Percentiles rank a stretch among this genome's conserved stretches.
phyloP scores from a whole-genome alignment of 2,113 vertebrate genomes.

The Girardinichthys multiradiatus region DNA sequence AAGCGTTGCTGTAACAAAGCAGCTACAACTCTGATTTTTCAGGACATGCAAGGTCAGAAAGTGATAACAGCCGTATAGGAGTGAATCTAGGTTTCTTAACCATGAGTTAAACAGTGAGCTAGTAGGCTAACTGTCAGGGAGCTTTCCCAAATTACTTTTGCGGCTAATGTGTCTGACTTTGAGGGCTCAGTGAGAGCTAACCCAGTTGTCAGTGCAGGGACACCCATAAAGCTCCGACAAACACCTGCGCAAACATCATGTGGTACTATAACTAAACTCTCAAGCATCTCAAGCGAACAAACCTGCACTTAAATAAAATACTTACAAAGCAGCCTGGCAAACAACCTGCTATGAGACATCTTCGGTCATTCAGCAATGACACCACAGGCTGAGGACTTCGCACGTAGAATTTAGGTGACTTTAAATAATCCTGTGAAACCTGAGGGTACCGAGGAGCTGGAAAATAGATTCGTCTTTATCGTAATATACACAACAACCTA shows the following conservation, averaged over 20 bases:
- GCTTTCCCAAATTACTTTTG: neutral
- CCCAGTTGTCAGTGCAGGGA: slow-evolving; percentile 1
- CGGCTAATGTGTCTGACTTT: slow-evolving; percentile 41
- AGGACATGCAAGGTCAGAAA: neutral
- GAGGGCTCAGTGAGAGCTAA: slow-evolving; percentile 33
- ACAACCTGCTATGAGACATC: slow-evolving; percentile 82
- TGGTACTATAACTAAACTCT: neutral
- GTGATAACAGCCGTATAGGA: neutral
- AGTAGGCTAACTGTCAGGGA: slow-evolving; percentile 20
- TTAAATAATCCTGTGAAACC: slow-evolving; percentile 24
- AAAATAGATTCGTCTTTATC: neutral
- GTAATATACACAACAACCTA: neutral
- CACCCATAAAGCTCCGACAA: neutral
- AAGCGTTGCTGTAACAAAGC: neutral
- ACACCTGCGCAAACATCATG: neutral
- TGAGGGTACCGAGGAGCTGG: accelerated
- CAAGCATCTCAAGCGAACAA: neutral
- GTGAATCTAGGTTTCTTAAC: slow-evolving; percentile 1
- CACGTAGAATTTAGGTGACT: slow-evolving; percentile 34
- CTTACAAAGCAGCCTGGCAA: slow-evolving; percentile 83
- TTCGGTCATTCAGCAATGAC: slow-evolving; percentile 87
- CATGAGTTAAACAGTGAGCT: slow-evolving; percentile 15
- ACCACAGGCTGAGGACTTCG: slow-evolving; percentile 68
- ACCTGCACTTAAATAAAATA: slow-evolving; percentile 35
- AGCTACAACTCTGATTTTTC: neutral